Base-by-base conservation (phyloP, 2,113 vertebrate species). In the Sarotherodon lohbergeri region DNA sequence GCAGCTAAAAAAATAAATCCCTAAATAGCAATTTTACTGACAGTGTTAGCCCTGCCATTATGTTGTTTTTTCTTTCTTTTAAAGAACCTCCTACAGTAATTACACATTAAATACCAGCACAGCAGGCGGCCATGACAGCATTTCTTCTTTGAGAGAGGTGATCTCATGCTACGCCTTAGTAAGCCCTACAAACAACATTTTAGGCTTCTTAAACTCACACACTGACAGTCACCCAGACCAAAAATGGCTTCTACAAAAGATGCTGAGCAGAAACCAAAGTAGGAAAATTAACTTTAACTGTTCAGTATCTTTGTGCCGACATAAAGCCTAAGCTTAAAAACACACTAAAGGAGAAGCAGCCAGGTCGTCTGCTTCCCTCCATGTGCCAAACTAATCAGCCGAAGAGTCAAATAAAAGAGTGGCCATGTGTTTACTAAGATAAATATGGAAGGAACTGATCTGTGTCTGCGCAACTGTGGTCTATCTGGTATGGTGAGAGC, bases 91-190 rank as follows among this genome's bases (percentile, higher is more conserved):
- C 85, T 89, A 46, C 89, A 82, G 57, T 89, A 90, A 95, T 93
- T 91, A 92, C 87, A 89, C 71, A 86, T 91, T 86, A 86, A 94
- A 90, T 83, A 61, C 52, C 66, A 89, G 66, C 89, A 81, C 85
- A 80, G 43, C 90, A 85, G 78, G 91, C 91, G 36, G 87, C 81
- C 90, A 94, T 94, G 82, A 93, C 93, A 87, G 9, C 92, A 92
- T 54, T 66, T 79, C 81, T 84, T 84, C 80, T 89, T 82, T 80
- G 32, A 71, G 50, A 76, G 80, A 76, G 83, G 86, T 95, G 94
- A 95, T 85, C 87, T 95, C 93, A 94, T 92, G 32, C 54, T 36
- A 55, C 2, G 55, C n/a, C 32, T 71, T 29, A 56, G 2, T 5
- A 41, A 32, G 22, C 55, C 80, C 48, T 61, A 55, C 85, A 90